Conservation (phyloP, 2,888 invertebrate species). For the Blomia tropicalis region DNA sequence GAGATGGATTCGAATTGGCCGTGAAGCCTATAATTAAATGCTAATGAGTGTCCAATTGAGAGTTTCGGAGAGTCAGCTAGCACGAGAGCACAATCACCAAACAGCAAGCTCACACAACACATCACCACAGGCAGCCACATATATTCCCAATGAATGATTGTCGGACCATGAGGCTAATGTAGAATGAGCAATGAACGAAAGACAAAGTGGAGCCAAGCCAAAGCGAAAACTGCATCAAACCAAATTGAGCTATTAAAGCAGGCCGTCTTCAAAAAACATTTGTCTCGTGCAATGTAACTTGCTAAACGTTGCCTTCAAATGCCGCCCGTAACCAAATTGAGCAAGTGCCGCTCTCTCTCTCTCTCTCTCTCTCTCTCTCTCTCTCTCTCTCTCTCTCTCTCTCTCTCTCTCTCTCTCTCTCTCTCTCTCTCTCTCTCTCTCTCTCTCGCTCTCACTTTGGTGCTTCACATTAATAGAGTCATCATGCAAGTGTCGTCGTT, state of each 20-base stretch:
- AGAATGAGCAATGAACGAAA: background rate
- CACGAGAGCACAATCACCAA: background rate
- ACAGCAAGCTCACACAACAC: background rate
- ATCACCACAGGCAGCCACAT: no score
- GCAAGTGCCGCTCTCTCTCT: background rate
- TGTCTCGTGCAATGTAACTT: background rate
- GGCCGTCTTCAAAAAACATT: no score
- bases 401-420: background rate
- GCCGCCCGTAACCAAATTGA: background rate
- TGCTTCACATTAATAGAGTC: conserved; percentile 15
- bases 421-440: no score
- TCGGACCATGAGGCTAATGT: no score
- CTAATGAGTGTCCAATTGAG: conserved; percentile 19
- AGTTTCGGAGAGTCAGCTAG: no score
- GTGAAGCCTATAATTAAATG: conserved; percentile 25
- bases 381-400: background rate
- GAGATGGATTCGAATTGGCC: background rate
- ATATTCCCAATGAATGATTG: conserved; percentile 15
- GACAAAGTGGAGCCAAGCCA: background rate
- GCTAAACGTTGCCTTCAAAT: background rate
- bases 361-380: background rate
- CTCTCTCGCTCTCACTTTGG: no score
- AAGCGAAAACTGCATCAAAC: background rate
- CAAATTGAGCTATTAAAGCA: conserved; percentile 15
- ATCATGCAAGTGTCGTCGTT: background rate